phyloP scores from a whole-genome alignment of 2,888 invertebrate genomes.

The Drosophila subsilvestris region DNA sequence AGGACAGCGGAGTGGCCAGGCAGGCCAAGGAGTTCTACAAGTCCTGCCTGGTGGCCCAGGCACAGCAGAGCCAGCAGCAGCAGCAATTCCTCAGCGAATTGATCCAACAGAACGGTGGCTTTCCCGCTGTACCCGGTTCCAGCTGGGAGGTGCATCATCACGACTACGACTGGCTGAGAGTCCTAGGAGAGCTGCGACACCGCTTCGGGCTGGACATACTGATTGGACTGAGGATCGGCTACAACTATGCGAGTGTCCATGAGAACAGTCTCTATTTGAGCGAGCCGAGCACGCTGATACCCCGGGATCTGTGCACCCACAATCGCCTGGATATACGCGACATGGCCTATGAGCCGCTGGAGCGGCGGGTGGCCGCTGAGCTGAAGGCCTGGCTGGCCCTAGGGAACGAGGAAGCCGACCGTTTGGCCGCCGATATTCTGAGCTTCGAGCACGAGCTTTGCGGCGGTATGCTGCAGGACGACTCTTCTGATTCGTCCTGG shows the following conservation, averaged over 20 bases:
- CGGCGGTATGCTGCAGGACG: constrained; percentile 54
- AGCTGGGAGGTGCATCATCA: constrained; percentile 74
- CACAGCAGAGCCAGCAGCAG: constrained; percentile 62
- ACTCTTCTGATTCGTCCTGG: constrained; percentile 39
- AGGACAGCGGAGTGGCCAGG: constrained; percentile 68
- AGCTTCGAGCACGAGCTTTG: constrained; percentile 79
- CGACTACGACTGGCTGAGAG: constrained; percentile 79
- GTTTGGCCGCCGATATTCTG: constrained; percentile 74
- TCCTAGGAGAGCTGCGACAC: constrained; percentile 65
- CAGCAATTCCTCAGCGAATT: constrained; percentile 75
- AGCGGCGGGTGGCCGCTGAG: constrained; percentile 68
- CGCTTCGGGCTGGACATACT: constrained; percentile 79
- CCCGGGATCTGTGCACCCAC: constrained; percentile 65
- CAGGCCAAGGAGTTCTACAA: constrained; percentile 81
- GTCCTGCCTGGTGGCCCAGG: constrained; percentile 70
- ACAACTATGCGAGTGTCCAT: constrained; percentile 70
- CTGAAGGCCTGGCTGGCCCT: constrained; percentile 77
- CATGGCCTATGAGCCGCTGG: constrained; percentile 59
- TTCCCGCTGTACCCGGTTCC: constrained; percentile 78
- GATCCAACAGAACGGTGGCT: constrained; percentile 78
- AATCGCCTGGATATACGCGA: constrained; percentile 61
- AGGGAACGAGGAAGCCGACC: constrained; percentile 61
- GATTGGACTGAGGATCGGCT: constrained; percentile 77
- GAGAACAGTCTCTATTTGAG: constrained; percentile 80
- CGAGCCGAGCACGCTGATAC: constrained; percentile 76